phyloP scores from a whole-genome alignment of 2,797 vertebrate species.

The Protonibea diacanthus region DNA sequence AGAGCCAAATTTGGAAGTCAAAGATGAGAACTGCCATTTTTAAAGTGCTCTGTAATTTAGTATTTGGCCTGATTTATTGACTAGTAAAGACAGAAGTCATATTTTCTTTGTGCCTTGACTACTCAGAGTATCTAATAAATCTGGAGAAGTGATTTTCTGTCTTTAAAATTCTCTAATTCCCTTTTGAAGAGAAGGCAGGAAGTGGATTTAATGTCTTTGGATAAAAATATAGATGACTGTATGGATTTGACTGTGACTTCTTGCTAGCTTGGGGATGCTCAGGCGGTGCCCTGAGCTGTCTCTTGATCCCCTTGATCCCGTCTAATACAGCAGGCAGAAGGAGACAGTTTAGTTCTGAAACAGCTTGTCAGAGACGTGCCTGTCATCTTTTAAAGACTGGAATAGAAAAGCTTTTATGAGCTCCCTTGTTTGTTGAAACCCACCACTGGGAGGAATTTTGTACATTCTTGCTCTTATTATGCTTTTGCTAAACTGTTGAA shows the following conservation, averaged over 20 bases:
- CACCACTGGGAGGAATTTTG: not conserved
- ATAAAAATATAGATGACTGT: not conserved
- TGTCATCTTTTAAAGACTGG: constrained; percentile 14
- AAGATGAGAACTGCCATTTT: not conserved
- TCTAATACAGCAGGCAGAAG: constrained; percentile 8
- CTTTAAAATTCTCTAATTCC: not conserved
- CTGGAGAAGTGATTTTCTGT: constrained; percentile 41
- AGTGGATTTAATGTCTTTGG: constrained; percentile 11
- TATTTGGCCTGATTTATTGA: constrained; percentile 36
- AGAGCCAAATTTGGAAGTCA: constrained; percentile 41
- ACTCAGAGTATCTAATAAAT: not conserved
- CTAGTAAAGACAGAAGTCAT: not conserved
- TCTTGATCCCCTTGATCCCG: not conserved
- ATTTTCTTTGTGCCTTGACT: constrained; percentile 8
- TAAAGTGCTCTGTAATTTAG: not conserved
- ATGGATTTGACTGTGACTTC: constrained; percentile 34
- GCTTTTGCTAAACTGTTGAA: not conserved
- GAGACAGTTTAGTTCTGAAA: not conserved
- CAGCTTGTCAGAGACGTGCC: not conserved
- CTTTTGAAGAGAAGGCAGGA: constrained; percentile 7
- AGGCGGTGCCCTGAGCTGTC: not conserved
- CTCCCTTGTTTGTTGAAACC: not conserved
- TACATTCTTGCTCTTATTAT: not conserved
- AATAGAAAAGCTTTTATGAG: constrained; percentile 11
- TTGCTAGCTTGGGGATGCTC: not conserved